Conservation (phyloP, 2,797 vertebrate genomes). For the Lepidocolaptes lacrymiger region DNA sequence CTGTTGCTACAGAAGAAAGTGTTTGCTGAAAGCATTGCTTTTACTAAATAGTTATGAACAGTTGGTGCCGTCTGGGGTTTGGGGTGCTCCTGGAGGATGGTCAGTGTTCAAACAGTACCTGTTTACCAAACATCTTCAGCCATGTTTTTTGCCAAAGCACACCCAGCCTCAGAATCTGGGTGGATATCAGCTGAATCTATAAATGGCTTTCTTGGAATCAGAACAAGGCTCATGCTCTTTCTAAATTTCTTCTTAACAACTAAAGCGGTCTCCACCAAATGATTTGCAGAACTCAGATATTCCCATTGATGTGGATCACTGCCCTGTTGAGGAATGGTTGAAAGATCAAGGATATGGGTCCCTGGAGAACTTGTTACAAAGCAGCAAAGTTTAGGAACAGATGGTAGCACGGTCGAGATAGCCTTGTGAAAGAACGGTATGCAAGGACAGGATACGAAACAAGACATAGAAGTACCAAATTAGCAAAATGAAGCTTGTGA, state of each 20-base stretch:
- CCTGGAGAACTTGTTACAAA: no score
- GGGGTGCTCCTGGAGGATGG: not conserved
- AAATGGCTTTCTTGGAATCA: not conserved
- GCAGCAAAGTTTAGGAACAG: no score
- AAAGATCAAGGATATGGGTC: no score
- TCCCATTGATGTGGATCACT: not conserved
- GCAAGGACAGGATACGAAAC: no score
- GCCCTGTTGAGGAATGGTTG: no score
- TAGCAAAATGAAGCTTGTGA: no score
- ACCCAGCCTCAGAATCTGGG: not conserved
- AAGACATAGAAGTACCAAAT: no score
- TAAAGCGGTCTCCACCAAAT: not conserved
- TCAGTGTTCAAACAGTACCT: not conserved
- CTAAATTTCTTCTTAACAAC: not conserved
- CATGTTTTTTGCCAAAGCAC: not conserved
- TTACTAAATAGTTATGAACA: not conserved
- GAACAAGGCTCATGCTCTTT: not conserved
- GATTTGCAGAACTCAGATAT: not conserved
- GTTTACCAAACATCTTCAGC: not conserved
- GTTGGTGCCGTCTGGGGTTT: not conserved
- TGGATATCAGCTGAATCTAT: not conserved
- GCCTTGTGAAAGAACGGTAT: no score
- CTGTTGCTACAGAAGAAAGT: slow-evolving; percentile 16
- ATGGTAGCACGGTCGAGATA: no score
- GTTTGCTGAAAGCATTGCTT: not conserved